Base-by-base conservation (phyloP, 2,888 invertebrate species). In the Syrista parreyssii region DNA sequence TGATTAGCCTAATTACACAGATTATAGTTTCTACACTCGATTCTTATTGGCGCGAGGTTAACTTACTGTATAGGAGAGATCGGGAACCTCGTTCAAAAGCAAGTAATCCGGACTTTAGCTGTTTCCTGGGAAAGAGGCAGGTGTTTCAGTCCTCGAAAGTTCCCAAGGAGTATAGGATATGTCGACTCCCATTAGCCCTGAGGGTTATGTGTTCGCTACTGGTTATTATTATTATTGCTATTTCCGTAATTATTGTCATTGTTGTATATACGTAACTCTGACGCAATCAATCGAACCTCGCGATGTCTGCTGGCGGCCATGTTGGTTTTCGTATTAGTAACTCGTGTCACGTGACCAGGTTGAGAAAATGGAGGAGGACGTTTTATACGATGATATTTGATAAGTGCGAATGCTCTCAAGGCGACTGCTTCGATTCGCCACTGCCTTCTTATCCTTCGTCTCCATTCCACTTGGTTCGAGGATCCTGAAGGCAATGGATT, bases 401-500 rank as follows among this genome's bases (percentile, higher is more conserved):
- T 84, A 82, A 84, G 80, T 82, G 82, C 79, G 76, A 75, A 80
- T 78, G 74, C 75, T 72, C 76, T 68, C 78, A 77, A 71, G 69
- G 74, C 34, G 55, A 55, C 55, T 23, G 15, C 23, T 55, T 55
- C 55, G 55, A 55, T 55, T 55, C 55, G 55, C 55, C 55, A 55
- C 23, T 69, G 79, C 79, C 33, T 33, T 74, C 74, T 33, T 36
- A 31, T 35, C 74, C 30, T 74, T 74, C 35, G 30, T 33, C 74
- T 36, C 30, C 74, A 12, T 76, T 73, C 72, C 36, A 40, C 32
- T 77, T n/a, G 23, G 69, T 79, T 83, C 79, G 79, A 82, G 81
- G 69, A 75, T 79, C 82, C 79, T 75, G 78, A 75, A 79, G 79
- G 77, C 79, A 80, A 79, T 79, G 84, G 79, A 84, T 82, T 85